Percentiles rank a stretch among this genome's conserved stretches.
These are phyloP conservation scores for Oscheius sp. DNA, from an alignment of 2,888 invertebrate genomes.

Conservation along the genomic window DNA sequence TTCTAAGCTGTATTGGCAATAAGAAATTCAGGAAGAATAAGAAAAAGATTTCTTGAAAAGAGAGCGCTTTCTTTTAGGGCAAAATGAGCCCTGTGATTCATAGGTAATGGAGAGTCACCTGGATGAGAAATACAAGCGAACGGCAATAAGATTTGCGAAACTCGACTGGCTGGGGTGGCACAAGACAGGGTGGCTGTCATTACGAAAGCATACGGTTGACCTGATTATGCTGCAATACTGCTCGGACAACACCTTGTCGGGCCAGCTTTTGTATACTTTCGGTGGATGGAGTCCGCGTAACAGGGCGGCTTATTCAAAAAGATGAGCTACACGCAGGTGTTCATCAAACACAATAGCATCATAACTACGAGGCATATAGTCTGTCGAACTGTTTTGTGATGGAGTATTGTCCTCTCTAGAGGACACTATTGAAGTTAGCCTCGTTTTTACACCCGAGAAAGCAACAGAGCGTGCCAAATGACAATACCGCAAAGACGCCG, in stretches of 20 bases:
- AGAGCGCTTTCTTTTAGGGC: too few relatives aligned
- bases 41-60: too few relatives aligned
- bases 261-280: constrained; percentile 9
- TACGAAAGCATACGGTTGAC: constrained; percentile 19
- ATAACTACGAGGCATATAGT: not conserved
- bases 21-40: too few relatives aligned
- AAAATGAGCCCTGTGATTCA: too few relatives aligned
- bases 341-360: constrained; percentile 14
- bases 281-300: not conserved
- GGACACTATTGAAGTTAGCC: not conserved
- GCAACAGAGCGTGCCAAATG: constrained; percentile 4
- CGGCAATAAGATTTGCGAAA: constrained; percentile 15
- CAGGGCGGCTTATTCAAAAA: not conserved
- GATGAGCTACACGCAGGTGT: constrained; percentile 5
- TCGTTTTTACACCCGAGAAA: not conserved
- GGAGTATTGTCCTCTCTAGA: constrained; percentile 3
- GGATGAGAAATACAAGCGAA: constrained; percentile 1
- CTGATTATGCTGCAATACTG: constrained; percentile 12
- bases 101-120: too few relatives aligned
- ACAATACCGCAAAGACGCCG: constrained; percentile 11
- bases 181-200: constrained; percentile 19
- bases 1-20: too few relatives aligned
- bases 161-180: not conserved
- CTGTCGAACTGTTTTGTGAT: not conserved
- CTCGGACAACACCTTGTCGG: not conserved